Evolutionary conservation across 2,888 invertebrate species (phyloP), one percentile per base, ranked within the genome.

Genomic region (Lasius fuliginosus): DNA sequence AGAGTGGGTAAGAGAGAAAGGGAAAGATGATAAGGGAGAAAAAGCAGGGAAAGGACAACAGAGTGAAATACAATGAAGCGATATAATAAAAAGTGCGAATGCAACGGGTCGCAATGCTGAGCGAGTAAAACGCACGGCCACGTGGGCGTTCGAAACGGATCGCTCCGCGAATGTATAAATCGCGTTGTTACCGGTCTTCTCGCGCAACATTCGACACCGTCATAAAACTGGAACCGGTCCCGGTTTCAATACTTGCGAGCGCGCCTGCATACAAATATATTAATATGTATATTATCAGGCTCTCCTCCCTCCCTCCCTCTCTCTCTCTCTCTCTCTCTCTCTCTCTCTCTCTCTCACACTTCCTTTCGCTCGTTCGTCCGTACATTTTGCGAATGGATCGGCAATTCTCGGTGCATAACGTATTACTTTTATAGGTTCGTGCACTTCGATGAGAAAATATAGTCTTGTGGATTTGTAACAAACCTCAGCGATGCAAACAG

Each of bases 361-460:
- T 23, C 36, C 49, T 23, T 2, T 9, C 15, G 30, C 42, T 69
- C 9, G 40, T 46, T 69, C 15, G 71, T 42, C 74, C 82, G n/a
- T 69, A 79, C 53, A 83, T n/a, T 60, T 76, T 58, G 81, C 88
- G 68, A 90, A 88, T 83, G 90, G 85, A 86, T 86, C 87, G 86
- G 84, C 82, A 60, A 85, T 71, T 49, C 62, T 46, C 73, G 79
- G 64, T 69, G 84, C 75, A 73, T 69, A 67, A 73, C 84, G 86
- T 84, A 90, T 90, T 90, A 90, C 87, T 86, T 88, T 88, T 89
- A 85, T 84, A 90, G 88, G 82, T 87, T 90, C 87, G 86, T 86
- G 87, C 88, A 87, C 90, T 90, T 84, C 87, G 82, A 65, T 79
- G 46, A 46, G 60, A 65, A 77, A 82, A 79, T 79, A 42, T 46